Base-by-base conservation (phyloP, 2,797 vertebrate species). In the Amblyraja radiata region DNA sequence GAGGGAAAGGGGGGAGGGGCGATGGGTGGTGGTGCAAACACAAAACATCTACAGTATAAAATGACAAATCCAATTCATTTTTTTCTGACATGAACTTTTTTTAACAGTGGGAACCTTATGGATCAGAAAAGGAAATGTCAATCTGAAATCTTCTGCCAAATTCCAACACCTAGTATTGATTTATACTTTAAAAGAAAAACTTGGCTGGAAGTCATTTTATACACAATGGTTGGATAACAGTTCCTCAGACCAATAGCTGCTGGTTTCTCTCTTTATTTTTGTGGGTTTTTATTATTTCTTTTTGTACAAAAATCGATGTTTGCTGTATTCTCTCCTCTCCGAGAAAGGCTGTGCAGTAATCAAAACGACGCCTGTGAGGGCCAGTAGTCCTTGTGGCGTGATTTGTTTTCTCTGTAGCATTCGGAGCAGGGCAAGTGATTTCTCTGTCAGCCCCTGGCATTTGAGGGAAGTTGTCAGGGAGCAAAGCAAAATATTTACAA, bases 211-310 rank as follows among this genome's bases (percentile, higher is more conserved):
- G 96, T 97, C 97, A 94, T 93, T 93, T 97, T 96, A 97, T 95
- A 97, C 96, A 96, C 94, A 93, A 94, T 93, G 94, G 95, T 96
- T 94, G 94, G 96, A 96, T 95, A 96, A 96, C 95, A 96, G 96
- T 97, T 97, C 97, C 96, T 98, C 97, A 97, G 96, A 98, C 98
- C 98, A 99, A 98, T 96, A 97, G 97, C 97, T 98, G 98, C 98
- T 99, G 97, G 97, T 97, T 98, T 97, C 96, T 96, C 96, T 93
- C 97, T 95, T 96, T 94, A 46, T 94, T 96, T 96, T 95, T 95
- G 94, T 96, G 95, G 96, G 95, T 96, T 95, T 94, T 95, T 94
- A 93, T 94, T 95, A 95, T 96, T 96, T 94, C 94, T 96, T 96
- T 97, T 95, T 97, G 96, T 97, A 96, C 95, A 32, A 97, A 96